Percentiles rank a stretch among this genome's conserved stretches.
Evolutionary conservation across 1,140 invertebrate species (phyloP).

Genomic region (Dreissena rostriformis): DNA sequence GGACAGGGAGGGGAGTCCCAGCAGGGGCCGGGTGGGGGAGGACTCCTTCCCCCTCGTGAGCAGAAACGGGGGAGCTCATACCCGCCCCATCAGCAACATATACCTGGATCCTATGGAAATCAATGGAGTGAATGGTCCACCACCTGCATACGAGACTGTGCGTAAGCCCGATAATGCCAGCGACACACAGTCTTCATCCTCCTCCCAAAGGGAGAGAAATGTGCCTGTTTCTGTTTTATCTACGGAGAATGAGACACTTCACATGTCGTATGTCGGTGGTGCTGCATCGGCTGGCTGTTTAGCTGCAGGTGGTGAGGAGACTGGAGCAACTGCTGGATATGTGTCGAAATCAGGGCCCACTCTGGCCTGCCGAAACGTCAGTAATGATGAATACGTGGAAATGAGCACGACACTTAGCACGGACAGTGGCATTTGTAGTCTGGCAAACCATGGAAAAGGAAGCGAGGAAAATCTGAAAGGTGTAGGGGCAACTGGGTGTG

Average conservation of each 20-base stretch:
- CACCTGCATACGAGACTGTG: background rate
- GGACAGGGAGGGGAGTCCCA: background rate
- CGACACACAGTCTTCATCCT: background rate
- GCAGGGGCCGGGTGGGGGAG: background rate
- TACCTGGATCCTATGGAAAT: slow-evolving; percentile 59
- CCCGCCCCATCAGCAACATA: slow-evolving; percentile 53
- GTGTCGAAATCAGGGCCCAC: background rate
- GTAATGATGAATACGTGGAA: slow-evolving; percentile 41
- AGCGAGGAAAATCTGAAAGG: slow-evolving; percentile 8
- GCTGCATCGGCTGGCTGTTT: too few species aligned
- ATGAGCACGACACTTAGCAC: slow-evolving; percentile 30
- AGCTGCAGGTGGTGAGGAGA: too few species aligned
- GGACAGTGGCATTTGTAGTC: background rate
- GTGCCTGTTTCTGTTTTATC: too few species aligned
- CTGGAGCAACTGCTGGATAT: too few species aligned
- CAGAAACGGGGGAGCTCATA: background rate
- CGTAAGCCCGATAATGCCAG: background rate
- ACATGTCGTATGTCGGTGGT: too few species aligned
- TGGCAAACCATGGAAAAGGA: background rate
- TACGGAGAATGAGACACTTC: too few species aligned
- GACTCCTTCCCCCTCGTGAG: background rate
- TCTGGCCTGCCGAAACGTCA: background rate
- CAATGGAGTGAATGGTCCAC: slow-evolving; percentile 41
- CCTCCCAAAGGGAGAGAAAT: too few species aligned
- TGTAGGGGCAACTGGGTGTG: background rate